These are phyloP conservation scores for Myotis yumanensis DNA, from an alignment of 2,113 vertebrate genomes.

Conservation along the genomic window DNA sequence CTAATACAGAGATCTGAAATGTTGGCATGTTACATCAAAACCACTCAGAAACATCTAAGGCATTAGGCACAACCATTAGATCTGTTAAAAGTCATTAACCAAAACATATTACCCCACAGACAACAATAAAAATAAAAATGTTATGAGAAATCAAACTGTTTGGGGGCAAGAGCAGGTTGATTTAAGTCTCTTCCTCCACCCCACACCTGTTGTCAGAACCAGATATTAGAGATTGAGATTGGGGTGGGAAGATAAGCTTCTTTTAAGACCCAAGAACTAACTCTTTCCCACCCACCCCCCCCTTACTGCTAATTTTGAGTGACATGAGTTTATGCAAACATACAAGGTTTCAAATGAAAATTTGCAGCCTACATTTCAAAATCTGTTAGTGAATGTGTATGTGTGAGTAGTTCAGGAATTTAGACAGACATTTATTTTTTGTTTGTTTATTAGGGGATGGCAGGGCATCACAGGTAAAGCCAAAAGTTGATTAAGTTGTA, in stretches of 20 bases:
- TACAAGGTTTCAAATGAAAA: constrained; percentile 52
- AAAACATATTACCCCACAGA: constrained; percentile 51
- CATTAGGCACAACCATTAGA: neutral
- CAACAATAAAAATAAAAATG: constrained; percentile 58
- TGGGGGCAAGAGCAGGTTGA: neutral
- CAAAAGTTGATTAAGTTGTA: neutral
- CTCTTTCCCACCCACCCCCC: no score
- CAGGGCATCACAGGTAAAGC: neutral
- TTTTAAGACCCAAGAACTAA: constrained; percentile 64
- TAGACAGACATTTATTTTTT: neutral
- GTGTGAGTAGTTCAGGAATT: neutral
- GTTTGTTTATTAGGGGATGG: neutral
- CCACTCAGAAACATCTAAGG: neutral
- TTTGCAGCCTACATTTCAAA: neutral
- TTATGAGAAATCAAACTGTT: constrained; percentile 56
- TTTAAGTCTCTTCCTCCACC: neutral
- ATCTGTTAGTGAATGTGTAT: neutral
- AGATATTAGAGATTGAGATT: constrained; percentile 56
- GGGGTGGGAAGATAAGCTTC: constrained; percentile 47
- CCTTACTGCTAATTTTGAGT: constrained; percentile 35
- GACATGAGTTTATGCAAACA: constrained; percentile 55
- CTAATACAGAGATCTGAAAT: constrained; percentile 5
- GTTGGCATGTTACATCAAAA: neutral
- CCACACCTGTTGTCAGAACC: constrained; percentile 46
- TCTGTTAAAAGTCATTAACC: constrained; percentile 39